phyloP scores from a whole-genome alignment of 2,888 invertebrate genomes.

The Cosmorhoe ocellata region DNA sequence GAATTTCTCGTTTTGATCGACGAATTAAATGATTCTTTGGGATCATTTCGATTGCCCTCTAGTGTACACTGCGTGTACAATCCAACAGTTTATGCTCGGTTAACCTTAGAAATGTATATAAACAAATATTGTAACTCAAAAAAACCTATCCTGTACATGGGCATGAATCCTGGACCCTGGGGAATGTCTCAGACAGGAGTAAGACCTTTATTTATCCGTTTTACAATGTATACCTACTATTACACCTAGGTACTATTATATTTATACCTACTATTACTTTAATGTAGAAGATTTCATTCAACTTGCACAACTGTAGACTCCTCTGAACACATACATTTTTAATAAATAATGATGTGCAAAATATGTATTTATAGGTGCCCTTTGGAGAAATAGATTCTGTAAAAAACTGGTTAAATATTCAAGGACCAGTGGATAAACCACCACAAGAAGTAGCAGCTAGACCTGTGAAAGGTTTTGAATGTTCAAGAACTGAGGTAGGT shows the following conservation, averaged over 20 bases:
- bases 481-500: conserved; percentile 63
- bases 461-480: conserved; percentile 88
- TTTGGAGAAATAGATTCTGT: conserved; percentile 93
- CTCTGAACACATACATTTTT: too few species aligned
- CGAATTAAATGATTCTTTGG: conserved; percentile 70
- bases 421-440: conserved; percentile 87
- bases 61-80: conserved; percentile 89
- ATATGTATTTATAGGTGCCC: conserved; percentile 85
- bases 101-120: conserved; percentile 89
- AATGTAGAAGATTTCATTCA: too few species aligned
- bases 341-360: too few species aligned
- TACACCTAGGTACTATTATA: too few species aligned
- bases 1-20: conserved; percentile 60
- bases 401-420: conserved; percentile 88
- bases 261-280: too few species aligned
- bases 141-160: conserved; percentile 91
- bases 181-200: conserved; percentile 98
- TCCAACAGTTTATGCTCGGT: conserved; percentile 92
- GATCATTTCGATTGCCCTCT: conserved; percentile 69
- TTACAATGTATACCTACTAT: too few species aligned
- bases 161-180: conserved; percentile 98
- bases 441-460: conserved; percentile 85
- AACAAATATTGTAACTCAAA: conserved; percentile 85
- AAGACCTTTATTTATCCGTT: conserved; percentile 50
- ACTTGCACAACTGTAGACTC: too few species aligned